These are phyloP conservation scores for Bungarus multicinctus DNA, from an alignment of 2,113 vertebrate genomes.

Conservation along the genomic window DNA sequence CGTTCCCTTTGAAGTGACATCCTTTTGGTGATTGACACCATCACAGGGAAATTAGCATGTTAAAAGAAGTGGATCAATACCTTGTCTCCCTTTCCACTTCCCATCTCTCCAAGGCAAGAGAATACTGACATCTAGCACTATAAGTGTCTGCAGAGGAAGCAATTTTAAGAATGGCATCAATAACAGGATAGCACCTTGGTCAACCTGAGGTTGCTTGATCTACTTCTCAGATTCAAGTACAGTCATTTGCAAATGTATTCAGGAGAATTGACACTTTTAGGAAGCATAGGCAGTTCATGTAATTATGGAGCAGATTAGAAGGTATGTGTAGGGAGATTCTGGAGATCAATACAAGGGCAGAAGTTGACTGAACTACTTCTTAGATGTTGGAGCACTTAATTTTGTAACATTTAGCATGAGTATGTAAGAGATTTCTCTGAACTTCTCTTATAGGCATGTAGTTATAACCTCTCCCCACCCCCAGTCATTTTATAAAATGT, in stretches of 20 bases:
- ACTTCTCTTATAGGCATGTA: slow-evolving; percentile 38
- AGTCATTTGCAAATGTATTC: slow-evolving; percentile 67
- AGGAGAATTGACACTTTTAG: slow-evolving; percentile 64
- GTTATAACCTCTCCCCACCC: slow-evolving; percentile 22
- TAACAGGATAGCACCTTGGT: slow-evolving; percentile 4
- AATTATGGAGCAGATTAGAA: slow-evolving; percentile 72
- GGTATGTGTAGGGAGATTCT: slow-evolving; percentile 56
- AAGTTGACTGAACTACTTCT: slow-evolving; percentile 53
- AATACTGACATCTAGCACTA: slow-evolving; percentile 63
- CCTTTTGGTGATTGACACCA: slow-evolving; percentile 76
- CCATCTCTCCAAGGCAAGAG: slow-evolving; percentile 47
- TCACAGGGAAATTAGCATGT: slow-evolving; percentile 84
- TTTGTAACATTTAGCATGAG: slow-evolving; percentile 51
- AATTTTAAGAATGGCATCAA: slow-evolving; percentile 29
- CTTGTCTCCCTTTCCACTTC: slow-evolving; percentile 40
- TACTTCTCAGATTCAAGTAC: slow-evolving; percentile 40
- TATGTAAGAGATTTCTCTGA: slow-evolving; percentile 38
- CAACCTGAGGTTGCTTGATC: slow-evolving; percentile 56
- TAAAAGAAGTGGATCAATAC: slow-evolving; percentile 86
- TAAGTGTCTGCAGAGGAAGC: slow-evolving; percentile 61
- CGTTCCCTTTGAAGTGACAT: slow-evolving; percentile 79
- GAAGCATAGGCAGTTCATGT: slow-evolving; percentile 53
- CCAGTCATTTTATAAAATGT: slow-evolving; percentile 27
- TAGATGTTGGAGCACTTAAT: slow-evolving; percentile 42
- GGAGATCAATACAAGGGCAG: slow-evolving; percentile 56